Conservation (phyloP, 1,140 invertebrate genomes). For the Drosophila athabasca region DNA sequence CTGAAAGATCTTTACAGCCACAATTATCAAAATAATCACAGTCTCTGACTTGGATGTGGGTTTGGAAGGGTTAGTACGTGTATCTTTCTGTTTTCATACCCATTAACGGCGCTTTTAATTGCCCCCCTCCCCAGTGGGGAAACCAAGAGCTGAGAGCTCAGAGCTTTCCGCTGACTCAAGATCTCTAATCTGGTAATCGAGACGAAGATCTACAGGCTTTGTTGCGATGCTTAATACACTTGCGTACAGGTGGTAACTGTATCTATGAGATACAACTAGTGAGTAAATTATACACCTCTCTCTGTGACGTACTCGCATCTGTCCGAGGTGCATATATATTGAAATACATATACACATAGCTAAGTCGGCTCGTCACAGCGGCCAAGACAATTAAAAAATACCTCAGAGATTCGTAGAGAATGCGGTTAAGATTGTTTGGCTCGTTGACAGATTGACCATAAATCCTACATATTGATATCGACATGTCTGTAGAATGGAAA, state of each 20-base stretch:
- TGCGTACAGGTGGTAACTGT: slow-evolving; percentile 36
- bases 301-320: slow-evolving; percentile 49
- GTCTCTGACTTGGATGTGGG: slow-evolving; percentile 23
- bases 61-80: slow-evolving; percentile 19
- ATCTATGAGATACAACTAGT: too few relatives aligned
- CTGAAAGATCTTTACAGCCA: slow-evolving; percentile 20
- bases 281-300: too few relatives aligned
- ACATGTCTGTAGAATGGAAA: too few relatives aligned
- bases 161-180: slow-evolving; percentile 40
- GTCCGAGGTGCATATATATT: slow-evolving; percentile 25
- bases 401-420: too few relatives aligned
- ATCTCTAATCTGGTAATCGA: slow-evolving; percentile 43
- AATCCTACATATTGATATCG: too few relatives aligned
- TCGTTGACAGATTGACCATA: too few relatives aligned
- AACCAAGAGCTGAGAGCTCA: background rate
- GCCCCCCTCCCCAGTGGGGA: background rate
- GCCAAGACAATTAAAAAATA: slow-evolving; percentile 6
- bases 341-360: slow-evolving; percentile 60
- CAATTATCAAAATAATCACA: slow-evolving; percentile 53
- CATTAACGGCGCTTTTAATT: slow-evolving; percentile 54
- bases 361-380: slow-evolving; percentile 56
- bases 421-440: too few relatives aligned
- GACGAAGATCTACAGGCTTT: slow-evolving; percentile 20
- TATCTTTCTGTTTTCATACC: background rate
- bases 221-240: slow-evolving; percentile 18